Conservation (phyloP, 2,888 invertebrate species). For the Acleris literana region DNA sequence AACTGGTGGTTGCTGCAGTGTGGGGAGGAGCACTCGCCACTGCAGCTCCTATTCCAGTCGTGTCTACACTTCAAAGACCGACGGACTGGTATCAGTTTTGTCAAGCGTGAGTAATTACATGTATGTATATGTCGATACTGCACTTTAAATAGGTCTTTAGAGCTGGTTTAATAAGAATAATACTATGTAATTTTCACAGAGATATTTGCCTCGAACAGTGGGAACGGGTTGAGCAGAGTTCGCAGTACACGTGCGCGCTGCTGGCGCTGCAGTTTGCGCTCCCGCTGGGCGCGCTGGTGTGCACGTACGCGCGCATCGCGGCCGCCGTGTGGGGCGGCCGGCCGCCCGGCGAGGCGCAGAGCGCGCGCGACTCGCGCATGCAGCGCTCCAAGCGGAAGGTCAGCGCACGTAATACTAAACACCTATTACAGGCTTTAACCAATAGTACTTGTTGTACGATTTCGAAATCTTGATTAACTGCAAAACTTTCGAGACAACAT, state of each 20-base stretch:
- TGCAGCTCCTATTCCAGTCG: conserved; percentile 91
- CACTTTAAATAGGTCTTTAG: background rate
- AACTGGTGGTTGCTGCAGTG: conserved; percentile 87
- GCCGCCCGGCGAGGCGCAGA: conserved; percentile 94
- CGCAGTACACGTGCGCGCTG: conserved; percentile 90
- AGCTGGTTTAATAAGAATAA: conserved; percentile 21
- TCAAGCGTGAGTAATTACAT: conserved; percentile 83
- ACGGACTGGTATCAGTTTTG: conserved; percentile 85
- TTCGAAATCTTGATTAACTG: too few species aligned
- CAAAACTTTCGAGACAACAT: too few species aligned
- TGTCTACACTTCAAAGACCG: conserved; percentile 87
- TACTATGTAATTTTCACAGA: conserved; percentile 69
- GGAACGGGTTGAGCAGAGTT: conserved; percentile 85
- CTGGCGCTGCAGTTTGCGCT: conserved; percentile 93
- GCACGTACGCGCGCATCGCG: conserved; percentile 94
- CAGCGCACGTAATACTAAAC: conserved; percentile 47
- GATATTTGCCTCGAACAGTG: conserved; percentile 90
- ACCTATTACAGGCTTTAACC: too few species aligned
- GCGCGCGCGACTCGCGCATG: conserved; percentile 90
- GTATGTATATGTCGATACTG: conserved; percentile 28
- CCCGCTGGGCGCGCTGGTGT: conserved; percentile 90
- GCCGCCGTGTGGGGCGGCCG: conserved; percentile 93
- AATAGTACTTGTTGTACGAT: too few species aligned
- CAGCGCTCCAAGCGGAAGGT: conserved; percentile 95
- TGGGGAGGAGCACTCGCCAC: conserved; percentile 91